These are phyloP conservation scores for Oostethus manadensis DNA, from an alignment of 2,113 vertebrate genomes.

Conservation along the genomic window DNA sequence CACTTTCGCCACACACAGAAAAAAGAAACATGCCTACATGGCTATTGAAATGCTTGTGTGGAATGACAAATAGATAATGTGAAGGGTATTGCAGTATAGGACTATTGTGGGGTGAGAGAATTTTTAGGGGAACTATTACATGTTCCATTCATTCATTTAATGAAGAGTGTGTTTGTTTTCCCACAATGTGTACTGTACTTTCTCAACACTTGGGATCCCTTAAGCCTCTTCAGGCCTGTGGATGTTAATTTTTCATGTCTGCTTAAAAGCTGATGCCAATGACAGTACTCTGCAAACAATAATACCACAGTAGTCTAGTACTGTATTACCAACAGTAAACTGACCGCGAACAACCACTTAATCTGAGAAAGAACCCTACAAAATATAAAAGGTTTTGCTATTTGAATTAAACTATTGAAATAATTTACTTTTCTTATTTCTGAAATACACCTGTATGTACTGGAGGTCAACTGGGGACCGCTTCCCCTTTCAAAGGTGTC, in stretches of 20 bases:
- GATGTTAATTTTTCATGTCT: not conserved
- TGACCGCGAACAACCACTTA: not conserved
- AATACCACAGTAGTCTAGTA: not conserved
- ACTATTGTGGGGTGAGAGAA: not conserved
- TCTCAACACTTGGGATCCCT: not conserved
- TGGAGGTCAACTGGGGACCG: too few relatives aligned
- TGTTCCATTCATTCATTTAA: not conserved
- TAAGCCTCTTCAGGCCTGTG: not conserved
- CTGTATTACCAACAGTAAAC: not conserved
- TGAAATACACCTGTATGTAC: too few relatives aligned
- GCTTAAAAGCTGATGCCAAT: too few relatives aligned
- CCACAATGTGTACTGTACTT: not conserved
- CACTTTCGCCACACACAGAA: slow-evolving; percentile 26
- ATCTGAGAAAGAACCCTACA: too few relatives aligned
- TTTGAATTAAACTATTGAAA: too few relatives aligned
- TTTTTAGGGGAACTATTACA: not conserved
- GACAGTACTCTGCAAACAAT: not conserved
- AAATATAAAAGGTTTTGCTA: too few relatives aligned
- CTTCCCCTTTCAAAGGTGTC: too few relatives aligned
- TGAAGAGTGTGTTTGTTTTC: not conserved
- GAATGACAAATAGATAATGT: not conserved
- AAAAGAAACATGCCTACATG: slow-evolving; percentile 11
- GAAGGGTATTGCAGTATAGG: not conserved
- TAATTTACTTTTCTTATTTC: too few relatives aligned
- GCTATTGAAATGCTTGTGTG: not conserved